Percentiles rank a stretch among this genome's conserved stretches.
phyloP scores from a whole-genome alignment of 2,113 vertebrate species.

The Antennarius striatus region DNA sequence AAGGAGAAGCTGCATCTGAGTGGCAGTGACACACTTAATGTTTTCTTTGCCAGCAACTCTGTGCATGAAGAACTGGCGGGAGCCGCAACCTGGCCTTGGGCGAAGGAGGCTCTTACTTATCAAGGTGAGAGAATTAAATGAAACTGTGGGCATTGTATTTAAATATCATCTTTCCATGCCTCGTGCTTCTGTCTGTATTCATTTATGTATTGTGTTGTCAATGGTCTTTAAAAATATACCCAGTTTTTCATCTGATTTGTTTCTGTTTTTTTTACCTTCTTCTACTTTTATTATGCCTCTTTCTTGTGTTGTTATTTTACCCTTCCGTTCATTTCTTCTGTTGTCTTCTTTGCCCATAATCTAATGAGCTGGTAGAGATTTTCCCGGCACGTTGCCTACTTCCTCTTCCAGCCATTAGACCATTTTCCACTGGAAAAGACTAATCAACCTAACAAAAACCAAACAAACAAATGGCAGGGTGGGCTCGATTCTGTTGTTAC shows the following conservation, averaged over 20 bases:
- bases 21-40: constrained; percentile 88
- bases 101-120: constrained; percentile 91
- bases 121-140: constrained; percentile 62
- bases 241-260: not conserved
- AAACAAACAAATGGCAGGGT: constrained; percentile 62
- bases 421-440: constrained; percentile 57
- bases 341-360: constrained; percentile 28
- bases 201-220: not conserved
- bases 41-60: constrained; percentile 94
- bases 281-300: not conserved
- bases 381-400: constrained; percentile 58
- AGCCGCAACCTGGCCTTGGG: constrained; percentile 97
- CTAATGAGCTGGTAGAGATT: constrained; percentile 53
- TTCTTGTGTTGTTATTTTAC: not conserved
- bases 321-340: constrained; percentile 23
- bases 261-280: not conserved
- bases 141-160: not conserved
- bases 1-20: constrained; percentile 90
- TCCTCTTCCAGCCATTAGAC: constrained; percentile 60
- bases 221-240: not conserved
- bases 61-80: constrained; percentile 91
- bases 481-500: constrained; percentile 48
- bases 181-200: not conserved
- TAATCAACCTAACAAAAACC: constrained; percentile 63
- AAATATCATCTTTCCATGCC: not conserved